phyloP scores from a whole-genome alignment of 2,113 vertebrate genomes.

The Alligator mississippiensis region DNA sequence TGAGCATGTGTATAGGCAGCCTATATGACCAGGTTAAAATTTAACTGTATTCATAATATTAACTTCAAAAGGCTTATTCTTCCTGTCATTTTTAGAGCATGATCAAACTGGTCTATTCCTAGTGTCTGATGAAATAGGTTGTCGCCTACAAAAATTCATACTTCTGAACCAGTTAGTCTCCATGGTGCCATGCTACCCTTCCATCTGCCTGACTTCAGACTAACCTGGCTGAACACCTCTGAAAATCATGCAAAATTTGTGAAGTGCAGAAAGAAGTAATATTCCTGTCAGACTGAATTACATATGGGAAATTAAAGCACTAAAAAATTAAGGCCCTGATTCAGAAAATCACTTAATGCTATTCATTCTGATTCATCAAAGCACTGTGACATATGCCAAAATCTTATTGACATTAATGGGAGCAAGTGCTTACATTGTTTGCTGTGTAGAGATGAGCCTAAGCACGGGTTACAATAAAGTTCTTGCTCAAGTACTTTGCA shows the following conservation, averaged over 20 bases:
- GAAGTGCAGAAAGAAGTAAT: background rate
- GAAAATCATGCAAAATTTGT: too few species aligned
- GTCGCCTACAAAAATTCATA: too few species aligned
- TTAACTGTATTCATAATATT: background rate
- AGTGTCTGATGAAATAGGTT: too few species aligned
- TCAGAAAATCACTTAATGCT: background rate
- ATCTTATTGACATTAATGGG: background rate
- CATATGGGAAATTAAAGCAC: background rate
- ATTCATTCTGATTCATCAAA: background rate
- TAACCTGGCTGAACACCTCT: too few species aligned
- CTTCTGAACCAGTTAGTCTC: too few species aligned
- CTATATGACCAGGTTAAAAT: background rate
- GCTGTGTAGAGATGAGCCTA: background rate
- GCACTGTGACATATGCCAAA: background rate
- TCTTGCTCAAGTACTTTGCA: background rate
- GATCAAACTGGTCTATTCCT: background rate
- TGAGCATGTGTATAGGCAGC: too few species aligned
- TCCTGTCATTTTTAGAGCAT: background rate
- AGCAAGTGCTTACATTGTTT: background rate
- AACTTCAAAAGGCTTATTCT: background rate
- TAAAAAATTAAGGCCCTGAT: background rate
- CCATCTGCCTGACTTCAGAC: too few species aligned
- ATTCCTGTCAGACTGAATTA: background rate
- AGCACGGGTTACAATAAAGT: background rate
- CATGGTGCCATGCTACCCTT: too few species aligned